A percentile compares a stretch with the other conserved stretches of the same genome.
Conservation (phyloP, 2,797 vertebrate genomes). For the Acipenser transmontanus region DNA sequence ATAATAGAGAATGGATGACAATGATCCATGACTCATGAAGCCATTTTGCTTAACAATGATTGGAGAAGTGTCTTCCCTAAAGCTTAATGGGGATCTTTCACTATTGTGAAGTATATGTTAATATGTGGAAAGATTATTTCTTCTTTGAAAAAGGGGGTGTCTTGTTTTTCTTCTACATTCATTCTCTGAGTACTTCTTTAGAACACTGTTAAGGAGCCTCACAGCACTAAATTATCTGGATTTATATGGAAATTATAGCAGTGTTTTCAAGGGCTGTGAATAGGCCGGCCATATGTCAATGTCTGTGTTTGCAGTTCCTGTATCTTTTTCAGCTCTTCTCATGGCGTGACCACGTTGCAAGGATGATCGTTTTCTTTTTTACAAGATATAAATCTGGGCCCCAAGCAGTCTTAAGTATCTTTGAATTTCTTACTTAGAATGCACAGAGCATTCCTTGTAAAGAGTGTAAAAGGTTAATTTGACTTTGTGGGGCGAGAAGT, state of each 20-base stretch:
- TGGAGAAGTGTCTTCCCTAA: too few relatives aligned
- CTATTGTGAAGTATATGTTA: too few relatives aligned
- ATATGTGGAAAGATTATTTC: too few relatives aligned
- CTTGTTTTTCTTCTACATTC: slow-evolving; percentile 16
- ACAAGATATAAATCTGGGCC: slow-evolving; percentile 42
- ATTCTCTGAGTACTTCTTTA: slow-evolving; percentile 35
- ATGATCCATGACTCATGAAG: too few relatives aligned
- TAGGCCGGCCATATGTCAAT: slow-evolving; percentile 42
- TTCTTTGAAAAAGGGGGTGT: slow-evolving; percentile 10
- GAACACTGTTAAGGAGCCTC: slow-evolving; percentile 34
- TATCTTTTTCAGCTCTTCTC: slow-evolving; percentile 37
- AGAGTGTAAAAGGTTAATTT: slow-evolving; percentile 59
- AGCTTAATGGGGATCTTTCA: too few relatives aligned
- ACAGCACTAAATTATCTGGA: slow-evolving; percentile 52
- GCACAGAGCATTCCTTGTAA: slow-evolving; percentile 45
- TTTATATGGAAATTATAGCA: slow-evolving; percentile 58
- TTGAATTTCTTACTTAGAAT: slow-evolving; percentile 43
- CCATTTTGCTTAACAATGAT: too few relatives aligned
- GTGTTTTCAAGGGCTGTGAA: slow-evolving; percentile 49
- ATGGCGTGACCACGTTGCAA: slow-evolving; percentile 23
- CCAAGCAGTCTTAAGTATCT: slow-evolving; percentile 35
- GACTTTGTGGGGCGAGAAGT: slow-evolving; percentile 23
- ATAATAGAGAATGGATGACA: too few relatives aligned
- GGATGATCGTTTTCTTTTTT: slow-evolving; percentile 31
- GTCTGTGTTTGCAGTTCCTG: slow-evolving; percentile 30